Conservation (phyloP, 2,888 invertebrate species). For the Drosophila tripunctata region DNA sequence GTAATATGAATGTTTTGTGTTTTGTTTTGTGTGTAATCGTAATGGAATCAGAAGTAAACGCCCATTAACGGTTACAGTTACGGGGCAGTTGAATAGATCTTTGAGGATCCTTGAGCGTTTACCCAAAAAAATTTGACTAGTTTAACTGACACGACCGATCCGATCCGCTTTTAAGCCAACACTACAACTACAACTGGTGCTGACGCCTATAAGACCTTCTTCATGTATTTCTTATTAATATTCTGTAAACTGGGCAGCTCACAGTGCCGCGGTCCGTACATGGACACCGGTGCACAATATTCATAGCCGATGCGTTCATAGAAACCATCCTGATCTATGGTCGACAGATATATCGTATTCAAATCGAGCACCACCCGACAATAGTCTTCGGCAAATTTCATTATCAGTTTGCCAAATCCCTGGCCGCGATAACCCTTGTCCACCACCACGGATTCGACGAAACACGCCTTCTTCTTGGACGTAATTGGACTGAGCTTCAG, state of each 20-base stretch:
- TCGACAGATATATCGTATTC: constrained; percentile 88
- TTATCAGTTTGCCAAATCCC: constrained; percentile 90
- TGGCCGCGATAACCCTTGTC: constrained; percentile 88
- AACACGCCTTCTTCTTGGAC: constrained; percentile 89
- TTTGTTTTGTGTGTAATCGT: constrained; percentile 41
- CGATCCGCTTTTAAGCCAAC: constrained; percentile 52
- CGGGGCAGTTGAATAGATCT: constrained; percentile 46
- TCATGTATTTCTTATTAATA: constrained; percentile 84
- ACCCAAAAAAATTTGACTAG: constrained; percentile 69
- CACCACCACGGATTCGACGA: constrained; percentile 93
- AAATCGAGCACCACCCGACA: constrained; percentile 87
- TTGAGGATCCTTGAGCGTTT: constrained; percentile 44
- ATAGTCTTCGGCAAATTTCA: constrained; percentile 90
- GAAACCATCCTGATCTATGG: constrained; percentile 90
- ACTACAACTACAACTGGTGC: constrained; percentile 65
- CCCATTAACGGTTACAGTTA: constrained; percentile 39
- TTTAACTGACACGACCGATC: constrained; percentile 44
- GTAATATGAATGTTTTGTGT: constrained; percentile 55
- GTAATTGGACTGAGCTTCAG: constrained; percentile 91
- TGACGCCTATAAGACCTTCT: constrained; percentile 83
- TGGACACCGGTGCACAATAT: constrained; percentile 88
- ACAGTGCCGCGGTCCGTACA: constrained; percentile 86
- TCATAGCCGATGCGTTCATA: constrained; percentile 90
- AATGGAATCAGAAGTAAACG: constrained; percentile 72
- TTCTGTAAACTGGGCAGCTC: constrained; percentile 82